These are phyloP conservation scores for Vanacampus margaritifer DNA, from an alignment of 2,113 vertebrate genomes.

Conservation along the genomic window DNA sequence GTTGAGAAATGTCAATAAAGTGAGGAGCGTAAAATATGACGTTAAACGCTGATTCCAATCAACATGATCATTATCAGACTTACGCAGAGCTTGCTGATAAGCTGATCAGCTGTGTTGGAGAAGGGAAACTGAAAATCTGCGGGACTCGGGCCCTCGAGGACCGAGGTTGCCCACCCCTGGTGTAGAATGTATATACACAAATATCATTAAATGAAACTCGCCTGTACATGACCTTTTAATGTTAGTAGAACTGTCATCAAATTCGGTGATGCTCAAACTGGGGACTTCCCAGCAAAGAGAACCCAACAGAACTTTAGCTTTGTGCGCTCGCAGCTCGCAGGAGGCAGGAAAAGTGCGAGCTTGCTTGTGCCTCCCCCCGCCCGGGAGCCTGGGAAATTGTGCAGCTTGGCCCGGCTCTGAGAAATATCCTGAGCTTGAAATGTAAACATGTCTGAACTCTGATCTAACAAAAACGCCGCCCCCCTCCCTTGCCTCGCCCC, in stretches of 20 bases:
- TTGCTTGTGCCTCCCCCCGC: conserved; percentile 65
- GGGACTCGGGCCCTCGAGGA: no score
- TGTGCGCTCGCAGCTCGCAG: conserved; percentile 56
- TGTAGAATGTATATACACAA: no score
- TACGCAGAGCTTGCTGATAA: no score
- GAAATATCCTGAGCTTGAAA: conserved; percentile 79
- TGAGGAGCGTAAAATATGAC: no score
- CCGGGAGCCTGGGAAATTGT: conserved; percentile 75
- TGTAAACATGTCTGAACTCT: conserved; percentile 81
- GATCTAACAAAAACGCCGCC: conserved; percentile 54
- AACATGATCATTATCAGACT: no score
- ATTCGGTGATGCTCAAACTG: neutral
- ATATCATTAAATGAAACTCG: no score
- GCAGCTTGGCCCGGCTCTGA: conserved; percentile 68
- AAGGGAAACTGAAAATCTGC: no score
- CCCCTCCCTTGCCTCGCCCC: conserved; percentile 19
- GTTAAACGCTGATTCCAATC: no score
- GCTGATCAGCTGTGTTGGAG: no score
- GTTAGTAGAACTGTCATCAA: neutral
- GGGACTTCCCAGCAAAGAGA: conserved; percentile 18
- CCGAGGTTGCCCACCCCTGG: no score
- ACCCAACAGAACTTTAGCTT: conserved; percentile 49
- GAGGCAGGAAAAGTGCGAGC: conserved; percentile 52
- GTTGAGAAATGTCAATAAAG: no score
- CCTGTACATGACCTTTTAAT: neutral